Base-by-base conservation (phyloP, 2,113 vertebrate species). In the Plecturocebus donacophilus region DNA sequence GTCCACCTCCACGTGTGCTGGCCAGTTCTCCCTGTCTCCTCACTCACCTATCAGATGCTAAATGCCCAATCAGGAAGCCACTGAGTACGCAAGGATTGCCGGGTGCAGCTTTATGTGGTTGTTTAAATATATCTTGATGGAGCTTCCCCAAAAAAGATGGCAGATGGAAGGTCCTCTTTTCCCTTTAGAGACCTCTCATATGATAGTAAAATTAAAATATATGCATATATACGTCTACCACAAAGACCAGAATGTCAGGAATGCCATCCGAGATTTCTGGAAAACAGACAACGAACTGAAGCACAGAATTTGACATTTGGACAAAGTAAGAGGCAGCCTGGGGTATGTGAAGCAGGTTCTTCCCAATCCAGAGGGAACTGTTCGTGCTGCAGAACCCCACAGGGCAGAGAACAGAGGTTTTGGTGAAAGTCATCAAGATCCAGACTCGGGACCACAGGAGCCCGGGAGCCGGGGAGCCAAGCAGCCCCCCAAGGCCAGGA, bases 171-270 rank as follows among this genome's bases (percentile, higher is more conserved):
- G 54, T 19, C 27, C 30, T 38, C 64, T 90, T 58, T 61, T 81
- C 75, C 66, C 75, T 81, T 38, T 17, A 82, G 68, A 88, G 19
- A 83, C 75, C 56, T 76, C 90, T 45, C 30, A 35, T 83, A 83
- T 19, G 56, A 92, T 68, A 88, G 94, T 87, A 93, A 95, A 56
- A 54, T 88, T 88, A 92, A 92, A 81, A 92, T 88, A 92, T 92
- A 79, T 12, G 4, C 95, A 88, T 66, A 83, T 35, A 38, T 76
- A 56, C 87, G 75, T 54, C 45, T n/a, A 54, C 76, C 9, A 56
- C 25, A 21, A 73, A 23, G 19, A 87, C 70, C 45, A 87, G 76
- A 66, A 82, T 2, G 17, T 47, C 56, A 75, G 45, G 32, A 58
- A 68, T 1, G 12, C 47, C 58, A 79, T 45, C 38, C 23, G 32